A percentile compares a stretch with the other conserved stretches of the same genome.
Conservation (phyloP, 2,113 vertebrate species). For the Lasiurus cinereus region DNA sequence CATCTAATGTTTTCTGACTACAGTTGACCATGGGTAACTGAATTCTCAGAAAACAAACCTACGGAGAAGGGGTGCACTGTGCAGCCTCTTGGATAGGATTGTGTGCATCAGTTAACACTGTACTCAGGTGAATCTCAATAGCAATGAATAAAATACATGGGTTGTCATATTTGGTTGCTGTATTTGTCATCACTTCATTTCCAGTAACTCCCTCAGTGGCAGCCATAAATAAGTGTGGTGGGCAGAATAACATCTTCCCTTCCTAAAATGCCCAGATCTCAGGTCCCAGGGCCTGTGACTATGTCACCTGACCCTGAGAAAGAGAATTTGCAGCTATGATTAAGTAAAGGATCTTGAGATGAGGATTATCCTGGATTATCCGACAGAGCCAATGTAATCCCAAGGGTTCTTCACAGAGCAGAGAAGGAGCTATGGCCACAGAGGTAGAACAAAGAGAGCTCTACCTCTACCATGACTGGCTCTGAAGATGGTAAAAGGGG, state of each 20-base stretch:
- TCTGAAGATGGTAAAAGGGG: background rate
- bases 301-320: background rate
- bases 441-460: background rate
- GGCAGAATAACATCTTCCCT: background rate
- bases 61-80: background rate
- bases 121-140: background rate
- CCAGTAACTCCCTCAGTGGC: too few species aligned
- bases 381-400: too few species aligned
- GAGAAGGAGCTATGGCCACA: too few species aligned
- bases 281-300: background rate
- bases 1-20: background rate
- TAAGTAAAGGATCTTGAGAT: background rate
- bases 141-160: background rate
- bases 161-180: background rate
- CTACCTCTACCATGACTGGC: fast-evolving
- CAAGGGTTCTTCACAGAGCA: background rate
- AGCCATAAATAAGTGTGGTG: background rate
- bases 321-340: background rate
- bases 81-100: background rate
- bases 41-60: background rate
- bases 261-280: background rate
- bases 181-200: background rate
- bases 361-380: too few species aligned
- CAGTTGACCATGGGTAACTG: background rate
- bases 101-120: fast-evolving